Evolutionary conservation across 37 sponge, comb jelly and placozoan genomes (phyloP), one percentile per base, ranked within the genome.

Genomic region (Eunapius fragilis): DNA sequence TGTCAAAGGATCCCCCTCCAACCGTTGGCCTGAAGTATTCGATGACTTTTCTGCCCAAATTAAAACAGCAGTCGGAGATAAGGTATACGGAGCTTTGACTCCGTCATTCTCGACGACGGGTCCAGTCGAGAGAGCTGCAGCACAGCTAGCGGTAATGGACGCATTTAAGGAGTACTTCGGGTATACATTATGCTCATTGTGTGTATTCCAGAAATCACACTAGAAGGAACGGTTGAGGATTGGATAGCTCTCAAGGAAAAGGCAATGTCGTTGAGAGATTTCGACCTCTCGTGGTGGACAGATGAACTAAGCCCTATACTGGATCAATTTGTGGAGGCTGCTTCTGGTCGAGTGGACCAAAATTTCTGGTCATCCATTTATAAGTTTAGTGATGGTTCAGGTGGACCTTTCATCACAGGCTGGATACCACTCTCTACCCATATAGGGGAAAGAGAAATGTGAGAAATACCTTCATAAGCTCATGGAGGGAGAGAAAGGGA

Each of bases 131-230:
- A 87, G 78, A 67, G 88, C 88, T 30, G 92, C 85, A 14, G 77
- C 84, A 31, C 86, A 87, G 48, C 84, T 92, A 0, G 84, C 80
- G 10, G 69, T 92, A 37, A 92, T 92, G 92, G 81, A 84, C 31
- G 26, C 79, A 24, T 69, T 92, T 45, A 78, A 92, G 67, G 34
- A 77, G 28, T 92, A 92, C 37, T 92, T 92, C 30, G 27, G 11
- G 12, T 92, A 80, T 69, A 25, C 31, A 28, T 0, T 78, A 0
- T 12, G 22, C 10, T 49, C 79, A 25, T 7, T 49, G 0, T 92
- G 92, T 92, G 92, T 31, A 84, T 92, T 38, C 92, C 92, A 31
- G 84, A 84, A 67, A 84, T 92, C 28, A 92, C 92, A 35, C 73
- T 92, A 14, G 85, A 84, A 33, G 92, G 92, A 26, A 84, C 92